phyloP scores from a whole-genome alignment of 1,140 invertebrate genomes.

The Trichonephila clavipes region DNA sequence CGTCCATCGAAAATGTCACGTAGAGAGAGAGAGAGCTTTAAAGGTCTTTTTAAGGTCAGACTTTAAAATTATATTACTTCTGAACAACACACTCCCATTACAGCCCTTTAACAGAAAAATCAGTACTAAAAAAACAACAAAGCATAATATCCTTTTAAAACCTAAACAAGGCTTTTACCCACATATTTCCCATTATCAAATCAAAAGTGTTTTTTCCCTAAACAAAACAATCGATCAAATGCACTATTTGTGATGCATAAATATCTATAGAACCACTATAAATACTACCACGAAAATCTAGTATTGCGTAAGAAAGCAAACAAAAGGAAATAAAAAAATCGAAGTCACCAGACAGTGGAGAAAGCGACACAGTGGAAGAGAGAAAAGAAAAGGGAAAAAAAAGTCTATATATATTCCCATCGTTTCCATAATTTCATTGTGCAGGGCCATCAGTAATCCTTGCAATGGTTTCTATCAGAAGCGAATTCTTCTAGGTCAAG shows the following conservation, averaged over 20 bases:
- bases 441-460: not conserved
- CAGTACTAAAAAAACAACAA: not conserved
- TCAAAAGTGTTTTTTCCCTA: not conserved
- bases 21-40: no score
- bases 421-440: conserved; percentile 58
- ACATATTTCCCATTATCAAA: not conserved
- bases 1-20: no score
- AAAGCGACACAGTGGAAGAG: not conserved
- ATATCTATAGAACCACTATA: not conserved
- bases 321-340: not conserved
- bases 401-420: conserved; percentile 14
- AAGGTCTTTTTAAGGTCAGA: no score
- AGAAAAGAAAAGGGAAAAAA: not conserved
- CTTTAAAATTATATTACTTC: no score
- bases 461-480: conserved; percentile 7
- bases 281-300: not conserved
- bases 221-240: conserved; percentile 35
- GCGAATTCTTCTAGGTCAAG: conserved; percentile 66
- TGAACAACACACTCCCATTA: no score
- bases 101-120: not conserved
- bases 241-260: not conserved
- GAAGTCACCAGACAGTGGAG: not conserved
- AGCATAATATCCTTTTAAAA: not conserved
- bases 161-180: not conserved
- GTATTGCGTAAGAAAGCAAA: not conserved